Evolutionary conservation across 2,888 invertebrate genomes (phyloP).

Genomic region (Drosophila mayaguana): DNA sequence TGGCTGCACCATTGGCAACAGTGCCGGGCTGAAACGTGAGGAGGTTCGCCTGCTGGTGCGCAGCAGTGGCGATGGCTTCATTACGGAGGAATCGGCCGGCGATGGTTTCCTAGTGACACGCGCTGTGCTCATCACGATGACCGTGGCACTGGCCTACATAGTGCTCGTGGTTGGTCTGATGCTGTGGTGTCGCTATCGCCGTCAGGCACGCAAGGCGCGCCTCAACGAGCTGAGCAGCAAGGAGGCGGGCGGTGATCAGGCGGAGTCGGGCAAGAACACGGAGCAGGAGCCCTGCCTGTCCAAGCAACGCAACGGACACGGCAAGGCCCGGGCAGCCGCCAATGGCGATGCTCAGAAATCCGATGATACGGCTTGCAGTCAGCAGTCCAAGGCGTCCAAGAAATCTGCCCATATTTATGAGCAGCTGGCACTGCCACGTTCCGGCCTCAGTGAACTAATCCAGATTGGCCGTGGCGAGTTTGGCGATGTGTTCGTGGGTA

Average conservation of each 20-base stretch:
- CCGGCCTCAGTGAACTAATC: conserved; percentile 89
- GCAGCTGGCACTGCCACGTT: conserved; percentile 90
- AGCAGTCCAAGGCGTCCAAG: conserved; percentile 88
- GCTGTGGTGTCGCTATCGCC: conserved; percentile 94
- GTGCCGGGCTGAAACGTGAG: conserved; percentile 93
- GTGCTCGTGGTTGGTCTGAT: conserved; percentile 95
- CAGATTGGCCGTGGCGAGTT: conserved; percentile 94
- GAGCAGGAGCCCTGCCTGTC: conserved; percentile 85
- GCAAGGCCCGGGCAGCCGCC: conserved; percentile 84
- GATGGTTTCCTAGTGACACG: conserved; percentile 92
- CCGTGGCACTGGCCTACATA: conserved; percentile 96
- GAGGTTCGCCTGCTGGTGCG: conserved; percentile 91
- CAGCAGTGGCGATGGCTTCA: conserved; percentile 87
- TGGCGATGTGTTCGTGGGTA: conserved; percentile 95
- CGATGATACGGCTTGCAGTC: conserved; percentile 88
- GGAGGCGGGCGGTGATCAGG: conserved; percentile 86
- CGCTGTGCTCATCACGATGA: conserved; percentile 96
- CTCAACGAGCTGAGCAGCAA: conserved; percentile 86
- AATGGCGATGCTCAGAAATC: conserved; percentile 87
- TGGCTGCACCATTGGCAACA: conserved; percentile 97
- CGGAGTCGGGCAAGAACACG: conserved; percentile 67
- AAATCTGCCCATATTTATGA: conserved; percentile 88
- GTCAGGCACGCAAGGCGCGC: conserved; percentile 86
- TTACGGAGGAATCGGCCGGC: conserved; percentile 86
- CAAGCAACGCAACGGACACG: conserved; percentile 82